phyloP scores from a whole-genome alignment of 2,888 invertebrate genomes.

The Gymnocheta viridis region DNA sequence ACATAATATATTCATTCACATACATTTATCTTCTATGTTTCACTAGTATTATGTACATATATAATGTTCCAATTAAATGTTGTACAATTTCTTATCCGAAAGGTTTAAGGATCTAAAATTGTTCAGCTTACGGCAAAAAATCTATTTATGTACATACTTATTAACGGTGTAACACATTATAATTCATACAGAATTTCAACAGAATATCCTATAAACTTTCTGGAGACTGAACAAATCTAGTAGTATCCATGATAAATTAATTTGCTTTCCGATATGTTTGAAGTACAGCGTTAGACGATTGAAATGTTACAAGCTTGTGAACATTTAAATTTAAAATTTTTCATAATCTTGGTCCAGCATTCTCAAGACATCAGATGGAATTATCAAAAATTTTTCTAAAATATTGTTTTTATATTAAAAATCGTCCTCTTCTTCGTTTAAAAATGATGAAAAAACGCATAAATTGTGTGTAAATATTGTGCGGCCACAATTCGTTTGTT shows the following conservation, averaged over 20 bases:
- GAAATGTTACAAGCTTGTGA: no score
- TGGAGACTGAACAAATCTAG: no score
- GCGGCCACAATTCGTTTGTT: slow-evolving; percentile 33
- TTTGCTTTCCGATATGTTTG: no score
- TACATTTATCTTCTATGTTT: slow-evolving; percentile 6
- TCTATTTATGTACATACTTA: not conserved
- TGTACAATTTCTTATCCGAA: slow-evolving; percentile 35
- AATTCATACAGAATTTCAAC: not conserved
- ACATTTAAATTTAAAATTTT: no score
- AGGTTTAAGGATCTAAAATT: slow-evolving; percentile 41
- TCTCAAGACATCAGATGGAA: no score
- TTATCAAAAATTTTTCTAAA: no score
- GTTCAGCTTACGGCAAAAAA: not conserved
- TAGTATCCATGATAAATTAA: no score
- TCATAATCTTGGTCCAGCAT: no score
- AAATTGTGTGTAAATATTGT: slow-evolving; percentile 13
- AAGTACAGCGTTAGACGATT: no score
- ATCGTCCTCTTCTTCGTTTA: no score
- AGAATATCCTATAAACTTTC: not conserved
- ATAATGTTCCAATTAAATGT: slow-evolving; percentile 47
- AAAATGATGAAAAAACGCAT: not conserved
- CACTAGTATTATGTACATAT: no score
- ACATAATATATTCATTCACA: not conserved
- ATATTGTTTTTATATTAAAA: no score
- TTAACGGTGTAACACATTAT: not conserved